Base-by-base conservation (phyloP, 2,888 invertebrate genomes). In the Orchesellides sinensis region DNA sequence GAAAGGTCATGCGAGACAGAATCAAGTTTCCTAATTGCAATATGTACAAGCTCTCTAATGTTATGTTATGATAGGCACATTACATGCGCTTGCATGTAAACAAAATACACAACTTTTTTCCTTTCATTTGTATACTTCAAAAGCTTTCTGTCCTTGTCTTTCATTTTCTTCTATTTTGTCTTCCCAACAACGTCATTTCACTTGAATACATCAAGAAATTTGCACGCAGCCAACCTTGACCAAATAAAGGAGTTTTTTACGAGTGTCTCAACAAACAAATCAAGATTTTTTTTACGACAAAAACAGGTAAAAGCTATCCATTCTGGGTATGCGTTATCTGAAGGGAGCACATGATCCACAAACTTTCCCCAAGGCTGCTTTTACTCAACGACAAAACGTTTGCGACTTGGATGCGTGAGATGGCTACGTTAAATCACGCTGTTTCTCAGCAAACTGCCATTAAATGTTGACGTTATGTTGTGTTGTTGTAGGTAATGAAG, bases 401-500 rank as follows among this genome's bases (percentile, higher is more conserved):
- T 40, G 40, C 40, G 10, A 40, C n/a, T n/a, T n/a, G 19, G 5
- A 10, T 23, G 32, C 25, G 21, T 23, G 35, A 52, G 49, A 65
- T 29, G 63, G 74, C 65, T 54, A 74, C 65, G 63, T 65, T 47
- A 59, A 21, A 29, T 29, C 25, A 59, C 21, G 5, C 21, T 32
- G 1, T 6, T 70, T 52, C 54, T 54, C 10, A 32, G 66, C 52
- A 45, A 32, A 47, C 45, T 54, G 68, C n/a, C n/a, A n/a, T 59
- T 59, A 56, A 68, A 3, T 25, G n/a, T n/a, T n/a, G n/a, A n/a
- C n/a, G n/a, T n/a, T n/a, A n/a, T n/a, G n/a, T n/a, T 17, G 68
- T 77, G 77, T 78, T 78, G 78, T 63, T 72, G 65, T 72, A 79
- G 72, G 79, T 79, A 79, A 79, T 79, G 72, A 79, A 79, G 79